A percentile compares a stretch with the other conserved stretches of the same genome.
Conservation (phyloP, 1,140 invertebrate genomes). For the Lanistes nyassanus region DNA sequence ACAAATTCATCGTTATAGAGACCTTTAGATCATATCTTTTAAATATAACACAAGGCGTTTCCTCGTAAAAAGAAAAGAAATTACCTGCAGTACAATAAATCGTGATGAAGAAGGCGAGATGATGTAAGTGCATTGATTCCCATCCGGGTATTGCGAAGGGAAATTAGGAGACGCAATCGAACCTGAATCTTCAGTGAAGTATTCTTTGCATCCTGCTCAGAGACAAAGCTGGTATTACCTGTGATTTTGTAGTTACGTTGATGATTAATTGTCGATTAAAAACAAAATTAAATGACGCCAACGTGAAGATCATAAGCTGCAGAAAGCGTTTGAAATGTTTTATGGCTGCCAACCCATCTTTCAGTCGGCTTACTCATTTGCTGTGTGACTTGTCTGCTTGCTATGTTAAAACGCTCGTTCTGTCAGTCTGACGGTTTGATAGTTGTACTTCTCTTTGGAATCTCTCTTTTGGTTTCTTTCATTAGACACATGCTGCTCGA, state of each 20-base stretch:
- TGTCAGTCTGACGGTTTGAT: background rate
- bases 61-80: background rate
- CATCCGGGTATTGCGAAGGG: constrained; percentile 13
- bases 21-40: too few species aligned
- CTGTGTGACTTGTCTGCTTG: too few species aligned
- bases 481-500: background rate
- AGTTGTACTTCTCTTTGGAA: background rate
- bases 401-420: too few species aligned
- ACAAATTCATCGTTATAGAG: too few species aligned
- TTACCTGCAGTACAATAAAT: constrained; percentile 6
- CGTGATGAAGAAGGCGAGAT: background rate
- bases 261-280: background rate
- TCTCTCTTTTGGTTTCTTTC: background rate
- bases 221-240: background rate
- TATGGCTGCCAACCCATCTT: too few species aligned
- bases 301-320: background rate
- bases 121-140: constrained; percentile 20
- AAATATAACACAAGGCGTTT: background rate
- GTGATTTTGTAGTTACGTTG: too few species aligned
- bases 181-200: constrained; percentile 15
- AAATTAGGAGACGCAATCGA: background rate
- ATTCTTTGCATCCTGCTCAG: constrained; percentile 12
- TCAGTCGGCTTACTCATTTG: too few species aligned
- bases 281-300: background rate
- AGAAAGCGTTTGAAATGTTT: background rate